These are phyloP conservation scores for Spodoptera litura DNA, from an alignment of 1,140 invertebrate species.

Conservation along the genomic window DNA sequence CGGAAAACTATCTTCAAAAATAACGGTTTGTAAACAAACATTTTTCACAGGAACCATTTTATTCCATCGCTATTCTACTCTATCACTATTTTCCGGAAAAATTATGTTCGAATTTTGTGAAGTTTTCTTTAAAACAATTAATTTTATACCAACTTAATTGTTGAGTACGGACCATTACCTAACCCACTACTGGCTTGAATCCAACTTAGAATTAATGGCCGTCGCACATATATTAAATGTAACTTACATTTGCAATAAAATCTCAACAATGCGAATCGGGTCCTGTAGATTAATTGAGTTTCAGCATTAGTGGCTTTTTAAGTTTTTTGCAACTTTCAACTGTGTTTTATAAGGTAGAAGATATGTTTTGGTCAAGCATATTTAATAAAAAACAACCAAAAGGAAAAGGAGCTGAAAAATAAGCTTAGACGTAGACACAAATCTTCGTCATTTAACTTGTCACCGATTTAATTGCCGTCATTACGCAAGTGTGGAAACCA, in stretches of 20 bases:
- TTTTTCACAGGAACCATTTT: neutral
- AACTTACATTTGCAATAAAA: neutral
- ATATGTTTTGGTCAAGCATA: too few relatives aligned
- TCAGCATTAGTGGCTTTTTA: too few relatives aligned
- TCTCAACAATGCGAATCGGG: too few relatives aligned
- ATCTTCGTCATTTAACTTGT: too few relatives aligned
- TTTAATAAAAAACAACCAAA: too few relatives aligned
- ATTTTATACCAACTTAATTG: neutral
- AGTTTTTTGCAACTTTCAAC: too few relatives aligned
- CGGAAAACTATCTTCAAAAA: slow-evolving; percentile 2
- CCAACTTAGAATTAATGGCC: slow-evolving; percentile 11
- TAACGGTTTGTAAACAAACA: slow-evolving; percentile 14
- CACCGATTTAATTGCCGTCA: too few relatives aligned
- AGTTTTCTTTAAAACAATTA: slow-evolving; percentile 14
- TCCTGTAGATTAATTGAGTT: too few relatives aligned
- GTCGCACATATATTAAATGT: neutral
- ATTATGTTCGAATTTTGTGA: neutral
- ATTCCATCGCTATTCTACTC: neutral
- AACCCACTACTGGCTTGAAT: slow-evolving; percentile 1
- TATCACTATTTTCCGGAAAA: neutral
- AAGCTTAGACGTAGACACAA: too few relatives aligned
- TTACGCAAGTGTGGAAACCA: too few relatives aligned
- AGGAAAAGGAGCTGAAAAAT: too few relatives aligned
- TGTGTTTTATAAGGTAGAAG: too few relatives aligned
- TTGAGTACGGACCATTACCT: slow-evolving; percentile 2